Percentiles rank a stretch among this genome's conserved stretches.
These are phyloP conservation scores for Dromas ardeola DNA, from an alignment of 2,113 vertebrate genomes.

Conservation along the genomic window DNA sequence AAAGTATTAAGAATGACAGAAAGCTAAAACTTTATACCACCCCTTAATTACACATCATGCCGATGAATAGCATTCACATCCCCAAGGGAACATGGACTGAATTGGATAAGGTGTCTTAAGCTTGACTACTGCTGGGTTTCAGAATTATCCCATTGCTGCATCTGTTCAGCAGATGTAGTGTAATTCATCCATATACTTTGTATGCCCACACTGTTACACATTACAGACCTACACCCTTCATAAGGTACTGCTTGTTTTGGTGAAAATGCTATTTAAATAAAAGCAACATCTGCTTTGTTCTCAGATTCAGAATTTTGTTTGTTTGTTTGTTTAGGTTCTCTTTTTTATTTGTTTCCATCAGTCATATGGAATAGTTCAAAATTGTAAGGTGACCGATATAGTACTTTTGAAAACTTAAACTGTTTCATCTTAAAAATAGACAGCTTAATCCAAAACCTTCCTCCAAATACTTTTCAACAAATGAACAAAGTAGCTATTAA, in stretches of 20 bases:
- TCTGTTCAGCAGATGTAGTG: neutral
- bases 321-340: neutral
- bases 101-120: neutral
- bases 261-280: neutral
- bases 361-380: neutral
- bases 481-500: neutral
- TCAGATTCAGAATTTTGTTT: neutral
- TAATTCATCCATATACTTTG: neutral
- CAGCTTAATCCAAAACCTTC: neutral
- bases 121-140: neutral
- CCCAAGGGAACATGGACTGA: neutral
- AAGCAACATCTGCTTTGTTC: neutral
- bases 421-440: neutral
- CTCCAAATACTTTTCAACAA: neutral
- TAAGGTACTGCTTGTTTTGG: neutral
- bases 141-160: neutral
- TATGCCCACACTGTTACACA: neutral
- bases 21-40: neutral
- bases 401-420: neutral
- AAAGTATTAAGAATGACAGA: neutral
- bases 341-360: neutral
- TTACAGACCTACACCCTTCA: neutral
- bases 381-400: rapidly evolving
- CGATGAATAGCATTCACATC: neutral
- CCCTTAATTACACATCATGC: neutral